Percentiles rank a stretch among this genome's conserved stretches.
Evolutionary conservation across 2,888 invertebrate species (phyloP).

Genomic region (Rosalia funebris): DNA sequence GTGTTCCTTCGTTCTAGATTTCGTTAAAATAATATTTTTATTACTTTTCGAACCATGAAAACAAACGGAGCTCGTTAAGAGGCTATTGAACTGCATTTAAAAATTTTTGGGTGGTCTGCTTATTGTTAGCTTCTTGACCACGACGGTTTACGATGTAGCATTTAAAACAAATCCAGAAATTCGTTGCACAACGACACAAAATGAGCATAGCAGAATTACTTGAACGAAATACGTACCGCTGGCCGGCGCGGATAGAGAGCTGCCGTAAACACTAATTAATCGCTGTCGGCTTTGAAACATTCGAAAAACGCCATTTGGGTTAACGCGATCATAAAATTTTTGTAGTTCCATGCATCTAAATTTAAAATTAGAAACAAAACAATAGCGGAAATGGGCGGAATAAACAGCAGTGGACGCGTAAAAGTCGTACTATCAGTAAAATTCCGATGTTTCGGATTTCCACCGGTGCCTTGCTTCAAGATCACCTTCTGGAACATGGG

Average conservation of each 20-base stretch:
- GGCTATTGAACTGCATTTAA: background rate
- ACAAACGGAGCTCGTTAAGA: background rate
- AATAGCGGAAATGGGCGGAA: slow-evolving; percentile 12
- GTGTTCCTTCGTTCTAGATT: no score
- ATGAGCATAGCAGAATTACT: background rate
- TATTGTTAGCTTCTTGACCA: background rate
- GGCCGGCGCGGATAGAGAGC: background rate
- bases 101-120: background rate
- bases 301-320: slow-evolving; percentile 21
- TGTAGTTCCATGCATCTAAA: slow-evolving; percentile 22
- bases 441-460: no score
- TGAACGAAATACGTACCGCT: background rate
- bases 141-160: background rate
- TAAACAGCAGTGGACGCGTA: slow-evolving; percentile 5
- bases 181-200: background rate
- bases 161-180: background rate
- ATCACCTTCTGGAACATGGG: no score
- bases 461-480: no score
- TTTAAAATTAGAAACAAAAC: slow-evolving; percentile 26
- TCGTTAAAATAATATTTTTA: no score
- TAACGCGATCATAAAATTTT: slow-evolving; percentile 23
- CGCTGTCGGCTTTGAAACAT: slow-evolving; percentile 5
- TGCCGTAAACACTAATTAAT: slow-evolving; percentile 22
- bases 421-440: no score
- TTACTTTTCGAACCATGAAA: no score